Conservation (phyloP, 2,888 invertebrate species). For the Dolichomitus sp. region DNA sequence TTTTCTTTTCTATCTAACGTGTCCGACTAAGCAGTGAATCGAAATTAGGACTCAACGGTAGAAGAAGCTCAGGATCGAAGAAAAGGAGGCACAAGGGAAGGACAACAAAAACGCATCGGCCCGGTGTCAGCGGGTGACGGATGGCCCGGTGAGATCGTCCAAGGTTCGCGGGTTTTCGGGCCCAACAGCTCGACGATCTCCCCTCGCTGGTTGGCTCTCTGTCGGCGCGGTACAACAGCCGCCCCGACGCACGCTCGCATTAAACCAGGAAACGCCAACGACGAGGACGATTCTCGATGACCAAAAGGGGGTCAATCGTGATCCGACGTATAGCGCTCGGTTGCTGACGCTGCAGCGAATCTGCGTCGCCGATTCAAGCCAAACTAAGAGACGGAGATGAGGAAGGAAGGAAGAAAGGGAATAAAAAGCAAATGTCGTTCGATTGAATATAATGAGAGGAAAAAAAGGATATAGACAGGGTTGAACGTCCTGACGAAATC, state of each 20-base stretch:
- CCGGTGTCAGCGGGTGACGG: conserved; percentile 83
- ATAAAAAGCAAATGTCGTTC: conserved; percentile 14
- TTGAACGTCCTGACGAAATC: conserved; percentile 42
- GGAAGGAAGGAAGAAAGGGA: conserved; percentile 20
- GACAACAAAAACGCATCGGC: conserved; percentile 66
- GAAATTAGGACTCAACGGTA: conserved; percentile 47
- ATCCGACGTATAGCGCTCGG: conserved; percentile 45
- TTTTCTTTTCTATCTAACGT: conserved; percentile 15
- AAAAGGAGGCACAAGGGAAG: conserved; percentile 28
- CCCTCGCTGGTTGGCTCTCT: conserved; percentile 48
- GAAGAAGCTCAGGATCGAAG: conserved; percentile 27
- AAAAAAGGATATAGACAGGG: conserved; percentile 32
- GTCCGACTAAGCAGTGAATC: conserved; percentile 20
- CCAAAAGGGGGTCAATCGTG: conserved; percentile 69
- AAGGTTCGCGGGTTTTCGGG: conserved; percentile 68
- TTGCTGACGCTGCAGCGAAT: conserved; percentile 33
- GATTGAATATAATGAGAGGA: conserved; percentile 51
- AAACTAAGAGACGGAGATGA: conserved; percentile 21
- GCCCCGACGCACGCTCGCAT: conserved; percentile 54
- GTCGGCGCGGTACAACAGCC: conserved; percentile 59
- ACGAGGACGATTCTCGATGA: conserved; percentile 51
- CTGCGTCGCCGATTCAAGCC: conserved; percentile 25
- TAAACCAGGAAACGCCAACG: conserved; percentile 65
- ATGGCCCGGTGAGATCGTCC: conserved; percentile 78
- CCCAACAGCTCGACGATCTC: conserved; percentile 29